phyloP scores from a whole-genome alignment of 1,140 invertebrate species.

The Ganaspis sp. region DNA sequence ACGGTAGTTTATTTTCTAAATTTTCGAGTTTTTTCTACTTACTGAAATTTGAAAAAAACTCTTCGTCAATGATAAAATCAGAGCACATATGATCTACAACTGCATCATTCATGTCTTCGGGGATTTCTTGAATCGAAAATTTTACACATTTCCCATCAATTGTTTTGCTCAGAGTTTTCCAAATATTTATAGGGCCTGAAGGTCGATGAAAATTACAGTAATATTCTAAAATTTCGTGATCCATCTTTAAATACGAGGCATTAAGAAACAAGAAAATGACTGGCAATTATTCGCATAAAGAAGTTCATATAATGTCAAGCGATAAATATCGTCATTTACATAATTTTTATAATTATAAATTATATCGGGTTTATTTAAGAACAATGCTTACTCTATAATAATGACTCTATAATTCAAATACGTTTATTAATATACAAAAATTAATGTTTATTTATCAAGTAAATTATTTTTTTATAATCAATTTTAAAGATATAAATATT shows the following conservation, averaged over 20 bases:
- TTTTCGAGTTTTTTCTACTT: no score
- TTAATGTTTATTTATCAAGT: no score
- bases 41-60: slow-evolving; percentile 24
- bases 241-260: background rate
- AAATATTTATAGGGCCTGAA: slow-evolving; percentile 3
- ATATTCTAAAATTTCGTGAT: background rate
- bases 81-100: slow-evolving; percentile 35
- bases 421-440: no score
- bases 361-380: no score
- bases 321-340: slow-evolving; percentile 1
- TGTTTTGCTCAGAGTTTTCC: background rate
- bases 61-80: slow-evolving; percentile 34
- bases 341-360: background rate
- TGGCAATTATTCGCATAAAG: background rate
- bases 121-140: slow-evolving; percentile 40
- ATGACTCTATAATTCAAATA: no score
- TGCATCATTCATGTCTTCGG: slow-evolving; percentile 35
- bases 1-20: no score
- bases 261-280: background rate
- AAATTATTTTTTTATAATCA: no score
- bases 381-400: no score
- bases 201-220: background rate
- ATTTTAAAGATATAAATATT: no score
- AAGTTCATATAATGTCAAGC: background rate
- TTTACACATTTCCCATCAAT: slow-evolving; percentile 23